Evolutionary conservation across 2,113 vertebrate genomes (phyloP), one percentile per base, ranked within the genome.

Genomic region (Oxygymnocypris stewartii): DNA sequence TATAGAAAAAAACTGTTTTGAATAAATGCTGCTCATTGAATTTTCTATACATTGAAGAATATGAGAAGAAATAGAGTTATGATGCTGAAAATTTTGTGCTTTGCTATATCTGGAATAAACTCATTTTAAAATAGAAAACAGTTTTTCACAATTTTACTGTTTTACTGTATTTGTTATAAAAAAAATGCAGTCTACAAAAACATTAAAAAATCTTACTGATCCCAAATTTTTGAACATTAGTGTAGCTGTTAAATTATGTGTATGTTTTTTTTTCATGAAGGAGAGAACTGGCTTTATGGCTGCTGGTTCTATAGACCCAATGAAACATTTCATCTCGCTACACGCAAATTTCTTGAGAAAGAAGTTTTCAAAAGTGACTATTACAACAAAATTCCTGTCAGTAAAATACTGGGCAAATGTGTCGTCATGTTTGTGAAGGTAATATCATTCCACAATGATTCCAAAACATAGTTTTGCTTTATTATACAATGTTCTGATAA

Each of bases 391-490:
- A 95, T 98, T 91, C 98, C 97, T 0, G 95, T 99, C 92, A 98
- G 92, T 94, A 99, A 99, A 94, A 99, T 99, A 91, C 93, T 99
- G 89, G 97, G 98, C 80, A 99, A 99, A 95, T 99, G 98, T 89
- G 97, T 99, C 54, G 98, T 99, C 88, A 99, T 99, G 98, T 99
- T 99, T 95, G 98, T 99, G 77, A 99, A 99, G 97, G 98, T 99
- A 93, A 95, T 90, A 89, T 13, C 47, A 57, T 1, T 40, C 28
- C 37, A 6, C 51, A 61, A 35, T 35, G 31, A 37, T 8, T 71
- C 67, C 67, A 71, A 20, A 37, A 81, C 7, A 31, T 44, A 8
- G 11, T 31, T 63, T 12, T 67, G 14, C 20, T 2, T 42, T 12
- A 42, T 12, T 12, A 11, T 42, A 12, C 10, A 1, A 13, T 83